Evolutionary conservation across 2,888 invertebrate genomes (phyloP).

Genomic region (Ametastegia equiseti): DNA sequence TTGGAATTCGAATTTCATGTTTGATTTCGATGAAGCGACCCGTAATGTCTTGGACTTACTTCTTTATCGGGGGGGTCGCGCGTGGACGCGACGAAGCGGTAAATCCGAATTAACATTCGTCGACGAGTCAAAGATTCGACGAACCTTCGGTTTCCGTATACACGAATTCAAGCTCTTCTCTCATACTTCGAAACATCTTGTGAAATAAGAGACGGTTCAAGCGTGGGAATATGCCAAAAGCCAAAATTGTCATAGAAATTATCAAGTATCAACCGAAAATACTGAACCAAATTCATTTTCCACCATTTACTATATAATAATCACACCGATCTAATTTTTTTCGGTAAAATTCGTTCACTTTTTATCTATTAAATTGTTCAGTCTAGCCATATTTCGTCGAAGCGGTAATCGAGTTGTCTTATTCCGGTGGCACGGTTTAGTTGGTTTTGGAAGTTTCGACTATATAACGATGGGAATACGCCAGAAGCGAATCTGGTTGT

Average conservation of each 20-base stretch:
- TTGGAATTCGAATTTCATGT: conserved; percentile 31
- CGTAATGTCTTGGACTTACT: conserved; percentile 10
- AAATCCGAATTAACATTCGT: conserved; percentile 29
- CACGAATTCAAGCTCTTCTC: background rate
- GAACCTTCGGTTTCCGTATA: background rate
- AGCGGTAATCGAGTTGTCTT: background rate
- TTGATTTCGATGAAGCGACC: conserved; percentile 12
- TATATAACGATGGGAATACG: conserved; percentile 15
- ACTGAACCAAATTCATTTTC: too few species aligned
- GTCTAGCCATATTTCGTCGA: background rate
- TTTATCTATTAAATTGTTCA: background rate
- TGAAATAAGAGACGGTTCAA: background rate
- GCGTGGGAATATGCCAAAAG: conserved; percentile 7
- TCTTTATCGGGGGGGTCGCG: conserved; percentile 25
- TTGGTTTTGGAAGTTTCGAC: background rate
- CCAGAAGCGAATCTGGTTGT: conserved; percentile 7
- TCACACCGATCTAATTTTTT: too few species aligned
- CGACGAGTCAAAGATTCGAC: conserved; percentile 13
- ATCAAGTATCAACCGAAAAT: too few species aligned
- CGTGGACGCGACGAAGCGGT: conserved; percentile 14
- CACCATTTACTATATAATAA: too few species aligned
- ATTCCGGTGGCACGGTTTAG: background rate
- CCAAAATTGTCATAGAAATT: too few species aligned
- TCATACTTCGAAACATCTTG: background rate
- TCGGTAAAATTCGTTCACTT: too few species aligned